phyloP scores from a whole-genome alignment of 1,140 invertebrate genomes.

The Drosophila seguyi region DNA sequence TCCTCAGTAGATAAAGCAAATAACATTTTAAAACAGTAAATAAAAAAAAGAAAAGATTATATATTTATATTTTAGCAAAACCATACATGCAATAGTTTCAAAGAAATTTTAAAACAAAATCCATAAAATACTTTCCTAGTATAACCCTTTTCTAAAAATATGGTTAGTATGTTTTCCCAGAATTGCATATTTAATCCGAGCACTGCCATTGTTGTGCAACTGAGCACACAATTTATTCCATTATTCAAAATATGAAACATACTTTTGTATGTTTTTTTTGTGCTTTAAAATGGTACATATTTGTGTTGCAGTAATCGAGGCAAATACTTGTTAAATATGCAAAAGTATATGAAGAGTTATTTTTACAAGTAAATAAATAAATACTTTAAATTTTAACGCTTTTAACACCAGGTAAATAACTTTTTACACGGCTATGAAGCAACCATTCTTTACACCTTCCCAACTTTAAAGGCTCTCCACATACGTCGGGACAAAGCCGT shows the following conservation, averaged over 20 bases:
- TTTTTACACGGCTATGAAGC: background rate
- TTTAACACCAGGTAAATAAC: conserved; percentile 6
- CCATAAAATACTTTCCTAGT: background rate
- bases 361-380: background rate
- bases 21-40: too few species aligned
- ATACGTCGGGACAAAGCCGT: background rate
- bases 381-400: background rate
- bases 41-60: too few species aligned
- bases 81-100: too few species aligned
- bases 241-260: conserved; percentile 8
- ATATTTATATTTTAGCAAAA: background rate
- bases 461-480: conserved; percentile 3
- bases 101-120: background rate
- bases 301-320: conserved; percentile 2
- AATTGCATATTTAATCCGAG: background rate
- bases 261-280: background rate
- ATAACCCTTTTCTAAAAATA: background rate
- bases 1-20: too few species aligned
- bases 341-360: background rate
- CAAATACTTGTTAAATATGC: conserved; percentile 9
- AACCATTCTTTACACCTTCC: background rate
- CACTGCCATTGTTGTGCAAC: background rate
- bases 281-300: background rate
- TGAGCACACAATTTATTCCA: background rate
- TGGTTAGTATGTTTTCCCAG: too few species aligned